Conservation (phyloP, 2,888 invertebrate genomes). For the Xestia rhomboidea region DNA sequence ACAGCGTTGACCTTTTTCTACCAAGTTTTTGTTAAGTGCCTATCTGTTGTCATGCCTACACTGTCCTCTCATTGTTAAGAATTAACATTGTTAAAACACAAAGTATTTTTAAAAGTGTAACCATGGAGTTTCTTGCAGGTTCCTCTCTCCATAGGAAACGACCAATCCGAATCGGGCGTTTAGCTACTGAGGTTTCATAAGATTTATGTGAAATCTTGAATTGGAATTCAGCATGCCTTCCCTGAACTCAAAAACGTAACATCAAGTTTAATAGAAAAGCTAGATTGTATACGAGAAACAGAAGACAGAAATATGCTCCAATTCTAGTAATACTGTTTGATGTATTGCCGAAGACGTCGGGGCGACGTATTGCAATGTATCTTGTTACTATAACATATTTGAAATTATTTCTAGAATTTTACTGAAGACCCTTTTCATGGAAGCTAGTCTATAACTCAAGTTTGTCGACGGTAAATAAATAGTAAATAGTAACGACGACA, state of each 20-base stretch:
- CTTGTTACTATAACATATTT: constrained; percentile 8
- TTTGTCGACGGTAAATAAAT: neutral
- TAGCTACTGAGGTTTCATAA: neutral
- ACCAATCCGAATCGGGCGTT: neutral
- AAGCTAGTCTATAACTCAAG: neutral
- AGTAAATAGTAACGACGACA: neutral
- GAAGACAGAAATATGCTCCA: neutral
- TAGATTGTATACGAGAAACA: neutral
- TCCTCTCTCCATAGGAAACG: neutral
- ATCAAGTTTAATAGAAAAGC: constrained; percentile 5
- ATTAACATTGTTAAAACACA: neutral
- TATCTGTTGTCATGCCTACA: neutral
- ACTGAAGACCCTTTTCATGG: neutral
- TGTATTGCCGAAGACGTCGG: constrained; percentile 19
- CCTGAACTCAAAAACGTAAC: neutral
- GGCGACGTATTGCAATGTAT: constrained; percentile 17
- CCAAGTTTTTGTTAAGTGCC: neutral
- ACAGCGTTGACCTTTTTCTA: neutral
- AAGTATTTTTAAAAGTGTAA: neutral
- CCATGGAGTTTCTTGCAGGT: neutral
- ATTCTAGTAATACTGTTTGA: constrained; percentile 25
- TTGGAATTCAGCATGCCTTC: neutral
- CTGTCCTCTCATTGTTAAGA: neutral
- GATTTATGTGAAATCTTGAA: neutral
- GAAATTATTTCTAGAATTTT: constrained; percentile 15